Evolutionary conservation across 2,113 vertebrate genomes (phyloP).

Genomic region (Procavia capensis): DNA sequence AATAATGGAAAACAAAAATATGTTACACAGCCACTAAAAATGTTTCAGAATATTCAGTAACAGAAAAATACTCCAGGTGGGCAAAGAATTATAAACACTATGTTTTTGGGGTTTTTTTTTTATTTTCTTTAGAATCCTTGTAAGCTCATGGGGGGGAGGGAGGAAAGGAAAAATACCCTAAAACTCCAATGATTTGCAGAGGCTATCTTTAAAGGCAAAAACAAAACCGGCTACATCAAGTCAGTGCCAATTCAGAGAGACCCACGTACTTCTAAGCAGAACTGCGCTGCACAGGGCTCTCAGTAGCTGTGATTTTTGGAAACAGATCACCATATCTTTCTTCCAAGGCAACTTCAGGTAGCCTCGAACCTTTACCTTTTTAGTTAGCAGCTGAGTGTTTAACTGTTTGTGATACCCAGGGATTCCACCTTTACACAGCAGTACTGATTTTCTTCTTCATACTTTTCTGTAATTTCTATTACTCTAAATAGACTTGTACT

Average conservation of each 20-base stretch:
- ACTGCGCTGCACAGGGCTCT: too few relatives aligned
- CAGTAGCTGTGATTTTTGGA: background rate
- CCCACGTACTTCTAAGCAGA: background rate
- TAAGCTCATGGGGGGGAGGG: background rate
- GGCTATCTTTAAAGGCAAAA: background rate
- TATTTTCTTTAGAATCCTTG: slow-evolving; percentile 55
- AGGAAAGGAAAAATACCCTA: background rate
- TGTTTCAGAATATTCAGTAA: slow-evolving; percentile 19
- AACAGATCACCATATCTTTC: background rate
- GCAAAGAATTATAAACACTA: background rate
- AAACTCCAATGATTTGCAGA: slow-evolving; percentile 45
- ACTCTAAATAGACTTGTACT: background rate
- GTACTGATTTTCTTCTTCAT: background rate
- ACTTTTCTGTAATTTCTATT: slow-evolving; percentile 32
- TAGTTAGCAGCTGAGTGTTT: background rate
- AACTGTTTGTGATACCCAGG: too few relatives aligned
- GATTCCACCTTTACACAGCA: background rate
- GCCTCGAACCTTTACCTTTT: background rate
- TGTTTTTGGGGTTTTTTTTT: background rate
- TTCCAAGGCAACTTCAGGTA: background rate
- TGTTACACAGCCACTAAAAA: background rate
- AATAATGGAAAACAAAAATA: slow-evolving; percentile 21
- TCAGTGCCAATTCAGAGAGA: background rate
- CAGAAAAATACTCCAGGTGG: slow-evolving; percentile 3
- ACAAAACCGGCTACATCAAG: background rate